Evolutionary conservation across 2,888 invertebrate species (phyloP), one percentile per base, ranked within the genome.

Genomic region (Seladonia tumulorum): DNA sequence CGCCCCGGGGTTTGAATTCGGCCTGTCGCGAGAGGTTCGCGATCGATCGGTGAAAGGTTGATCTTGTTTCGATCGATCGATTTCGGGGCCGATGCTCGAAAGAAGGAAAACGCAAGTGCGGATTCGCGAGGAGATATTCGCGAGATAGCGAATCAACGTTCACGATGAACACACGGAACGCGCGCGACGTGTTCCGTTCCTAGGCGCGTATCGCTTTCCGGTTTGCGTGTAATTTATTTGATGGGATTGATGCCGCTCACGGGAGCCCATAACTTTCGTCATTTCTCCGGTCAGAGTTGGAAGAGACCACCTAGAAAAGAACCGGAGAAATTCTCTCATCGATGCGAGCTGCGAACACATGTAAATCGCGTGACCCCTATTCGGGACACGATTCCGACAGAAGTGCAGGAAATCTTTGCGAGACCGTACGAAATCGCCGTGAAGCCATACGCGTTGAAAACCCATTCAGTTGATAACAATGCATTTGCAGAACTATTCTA

Each of bases 301-400:
- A 80, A 88, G 90, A 91, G 90, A 91, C 91, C 90, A 88, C 87
- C 91, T 90, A 90, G 90, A 88, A 90, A 91, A 90, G 90, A 90
- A 88, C 42, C 81, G 90, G 91, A 86, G 90, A 91, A 91, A 90
- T 90, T 53, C 88, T 53, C 88, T 82, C 85, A 57, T 76, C 80
- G 83, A 84, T 81, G 81, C 79, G 77, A 79, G 74, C 57, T 83
- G 87, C 86, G 83, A 86, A 87, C 88, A 81, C 90, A 90, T 91
- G 90, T 91, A 91, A 90, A 90, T 90, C 90, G 86, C 83, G 90
- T 90, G 90, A 90, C 90, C 90, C 88, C 90, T 85, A 90, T 90
- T 91, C 90, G 80, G 82, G 81, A 82, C 88, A 87, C 85, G 90
- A 90, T 81, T 90, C 87, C 79, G 82, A 81, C 83, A 75, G 83